Conservation (phyloP, 2,888 invertebrate genomes). For the Muschampia plurimacula region DNA sequence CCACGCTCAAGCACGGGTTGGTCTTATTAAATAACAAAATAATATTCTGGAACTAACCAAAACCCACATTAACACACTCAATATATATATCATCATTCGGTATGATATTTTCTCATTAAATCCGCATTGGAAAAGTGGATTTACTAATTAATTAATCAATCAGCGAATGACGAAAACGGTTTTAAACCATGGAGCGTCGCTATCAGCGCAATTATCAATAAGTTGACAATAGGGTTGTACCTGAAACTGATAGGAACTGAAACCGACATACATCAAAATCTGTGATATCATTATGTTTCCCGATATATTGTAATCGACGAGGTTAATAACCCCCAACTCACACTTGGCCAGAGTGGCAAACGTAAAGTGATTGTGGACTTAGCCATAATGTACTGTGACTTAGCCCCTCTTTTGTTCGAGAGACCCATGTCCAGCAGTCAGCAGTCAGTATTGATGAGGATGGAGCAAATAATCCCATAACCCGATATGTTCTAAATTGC, state of each 20-base stretch:
- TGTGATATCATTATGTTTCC: too few species aligned
- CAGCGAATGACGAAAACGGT: conserved; percentile 24
- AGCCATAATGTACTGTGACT: too few species aligned
- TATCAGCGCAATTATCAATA: conserved; percentile 30
- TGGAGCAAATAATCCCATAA: too few species aligned
- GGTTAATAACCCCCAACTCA: too few species aligned
- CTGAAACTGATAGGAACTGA: background rate
- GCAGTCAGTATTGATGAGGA: too few species aligned
- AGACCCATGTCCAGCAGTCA: too few species aligned
- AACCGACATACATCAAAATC: background rate
- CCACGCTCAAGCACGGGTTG: too few species aligned
- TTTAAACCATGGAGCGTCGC: conserved; percentile 24
- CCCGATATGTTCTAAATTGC: too few species aligned
- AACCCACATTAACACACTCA: background rate
- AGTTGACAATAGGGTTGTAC: background rate
- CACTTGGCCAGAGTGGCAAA: too few species aligned
- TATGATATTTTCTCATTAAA: conserved; percentile 1
- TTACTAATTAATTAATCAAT: conserved; percentile 35
- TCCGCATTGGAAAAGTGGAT: conserved; percentile 17
- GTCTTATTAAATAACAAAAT: background rate
- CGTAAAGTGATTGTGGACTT: too few species aligned
- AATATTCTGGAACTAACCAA: background rate
- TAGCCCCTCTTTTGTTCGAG: too few species aligned
- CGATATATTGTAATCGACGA: too few species aligned
- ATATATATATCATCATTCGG: background rate